phyloP scores from a whole-genome alignment of 2,888 invertebrate species.

The Metallyticus violacea region DNA sequence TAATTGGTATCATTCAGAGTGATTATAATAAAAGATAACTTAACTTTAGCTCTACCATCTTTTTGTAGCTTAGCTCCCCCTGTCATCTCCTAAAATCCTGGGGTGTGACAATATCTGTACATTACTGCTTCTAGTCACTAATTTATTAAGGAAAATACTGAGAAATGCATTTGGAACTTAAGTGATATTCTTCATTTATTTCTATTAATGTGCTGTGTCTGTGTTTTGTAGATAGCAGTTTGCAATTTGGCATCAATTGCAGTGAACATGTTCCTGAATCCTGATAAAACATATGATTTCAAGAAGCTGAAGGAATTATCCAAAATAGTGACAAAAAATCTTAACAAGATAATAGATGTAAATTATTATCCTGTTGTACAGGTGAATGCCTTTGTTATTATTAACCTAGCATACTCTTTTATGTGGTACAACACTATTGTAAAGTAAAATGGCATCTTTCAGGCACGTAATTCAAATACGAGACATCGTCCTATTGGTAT shows the following conservation, averaged over 20 bases:
- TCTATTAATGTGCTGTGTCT: background rate
- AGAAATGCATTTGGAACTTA: too few species aligned
- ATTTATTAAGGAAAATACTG: too few species aligned
- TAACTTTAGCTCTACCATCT: too few species aligned
- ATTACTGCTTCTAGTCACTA: too few species aligned
- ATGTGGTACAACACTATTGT: background rate
- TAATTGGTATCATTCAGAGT: too few species aligned
- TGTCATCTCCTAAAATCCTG: too few species aligned
- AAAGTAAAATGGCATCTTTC: slow-evolving; percentile 1
- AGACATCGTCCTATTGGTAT: slow-evolving; percentile 85
- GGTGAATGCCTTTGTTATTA: slow-evolving; percentile 52
- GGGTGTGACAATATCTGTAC: too few species aligned
- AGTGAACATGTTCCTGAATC: slow-evolving; percentile 87
- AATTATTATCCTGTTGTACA: slow-evolving; percentile 95
- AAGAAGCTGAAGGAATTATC: slow-evolving; percentile 79
- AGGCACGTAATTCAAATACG: slow-evolving; percentile 72
- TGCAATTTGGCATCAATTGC: slow-evolving; percentile 98
- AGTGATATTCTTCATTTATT: too few species aligned
- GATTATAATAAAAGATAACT: too few species aligned
- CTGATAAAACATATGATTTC: slow-evolving; percentile 82
- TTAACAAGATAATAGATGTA: slow-evolving; percentile 95
- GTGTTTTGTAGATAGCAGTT: slow-evolving; percentile 68
- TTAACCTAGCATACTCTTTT: background rate
- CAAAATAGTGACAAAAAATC: slow-evolving; percentile 83
- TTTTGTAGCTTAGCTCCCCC: too few species aligned